Conservation (phyloP, 1,140 invertebrate genomes). For the Contarinia nasturtii region DNA sequence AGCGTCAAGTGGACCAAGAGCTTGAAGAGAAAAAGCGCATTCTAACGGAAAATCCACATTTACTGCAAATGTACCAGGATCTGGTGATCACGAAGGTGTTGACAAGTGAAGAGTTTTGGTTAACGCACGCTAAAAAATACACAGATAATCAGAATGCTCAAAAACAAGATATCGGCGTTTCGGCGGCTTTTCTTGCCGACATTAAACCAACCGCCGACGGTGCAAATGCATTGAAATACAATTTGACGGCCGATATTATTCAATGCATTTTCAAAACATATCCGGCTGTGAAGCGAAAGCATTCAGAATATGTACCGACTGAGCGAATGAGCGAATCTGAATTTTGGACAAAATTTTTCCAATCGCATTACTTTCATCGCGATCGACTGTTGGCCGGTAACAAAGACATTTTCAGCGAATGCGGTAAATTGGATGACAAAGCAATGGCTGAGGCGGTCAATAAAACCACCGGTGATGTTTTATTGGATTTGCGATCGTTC, state of each 20-base stretch:
- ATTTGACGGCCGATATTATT: conserved; percentile 91
- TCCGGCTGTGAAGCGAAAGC: conserved; percentile 93
- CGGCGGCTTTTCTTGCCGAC: conserved; percentile 76
- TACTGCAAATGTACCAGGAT: conserved; percentile 77
- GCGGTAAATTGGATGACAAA: conserved; percentile 88
- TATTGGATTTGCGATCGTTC: conserved; percentile 63
- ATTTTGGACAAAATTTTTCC: conserved; percentile 99
- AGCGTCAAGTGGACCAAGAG: conserved; percentile 83
- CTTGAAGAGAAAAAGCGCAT: conserved; percentile 74
- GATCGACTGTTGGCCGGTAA: conserved; percentile 68
- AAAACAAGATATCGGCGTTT: conserved; percentile 70
- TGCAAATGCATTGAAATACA: conserved; percentile 92
- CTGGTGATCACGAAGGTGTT: conserved; percentile 87
- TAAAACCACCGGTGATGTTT: conserved; percentile 52
- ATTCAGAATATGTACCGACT: conserved; percentile 87
- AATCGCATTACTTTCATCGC: conserved; percentile 98
- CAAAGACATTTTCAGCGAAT: conserved; percentile 91
- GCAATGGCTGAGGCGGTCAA: conserved; percentile 63
- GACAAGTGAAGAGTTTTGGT: conserved; percentile 92
- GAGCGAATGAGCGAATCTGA: conserved; percentile 87
- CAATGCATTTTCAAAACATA: conserved; percentile 98
- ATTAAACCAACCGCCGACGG: conserved; percentile 96
- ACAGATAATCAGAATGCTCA: conserved; percentile 47
- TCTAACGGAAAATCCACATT: conserved; percentile 61
- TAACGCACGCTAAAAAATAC: conserved; percentile 63